Percentiles rank a stretch among this genome's conserved stretches.
Conservation (phyloP, 2,888 invertebrate genomes). For the Brachypalpus laphriformis region DNA sequence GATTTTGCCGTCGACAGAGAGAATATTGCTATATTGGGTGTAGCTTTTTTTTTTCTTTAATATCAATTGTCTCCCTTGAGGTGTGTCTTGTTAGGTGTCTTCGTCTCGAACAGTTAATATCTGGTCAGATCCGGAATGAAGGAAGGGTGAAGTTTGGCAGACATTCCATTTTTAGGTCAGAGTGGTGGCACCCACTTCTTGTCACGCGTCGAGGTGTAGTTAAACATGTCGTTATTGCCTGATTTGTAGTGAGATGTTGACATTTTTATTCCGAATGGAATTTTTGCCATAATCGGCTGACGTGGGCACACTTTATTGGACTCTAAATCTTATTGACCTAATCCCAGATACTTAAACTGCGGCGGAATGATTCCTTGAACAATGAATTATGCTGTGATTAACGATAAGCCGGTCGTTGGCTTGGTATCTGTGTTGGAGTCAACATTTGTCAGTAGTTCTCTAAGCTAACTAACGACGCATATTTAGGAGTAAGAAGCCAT, state of each 20-base stretch:
- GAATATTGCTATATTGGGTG: slow-evolving; percentile 11
- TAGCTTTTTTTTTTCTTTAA: neutral
- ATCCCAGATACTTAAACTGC: neutral
- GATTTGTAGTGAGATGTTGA: slow-evolving; percentile 8
- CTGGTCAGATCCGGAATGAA: slow-evolving; percentile 25
- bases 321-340: neutral
- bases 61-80: slow-evolving; percentile 23
- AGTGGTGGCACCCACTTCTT: slow-evolving; percentile 49
- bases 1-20: slow-evolving; percentile 5
- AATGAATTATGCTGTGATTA: neutral
- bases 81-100: slow-evolving; percentile 31
- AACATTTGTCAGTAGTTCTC: neutral
- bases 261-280: neutral
- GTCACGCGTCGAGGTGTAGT: slow-evolving; percentile 10
- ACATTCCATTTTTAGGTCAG: slow-evolving; percentile 34
- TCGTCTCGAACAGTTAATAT: neutral
- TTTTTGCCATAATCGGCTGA: neutral
- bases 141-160: slow-evolving; percentile 26
- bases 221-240: slow-evolving; percentile 26
- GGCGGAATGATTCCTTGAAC: neutral
- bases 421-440: neutral
- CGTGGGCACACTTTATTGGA: slow-evolving; percentile 23
- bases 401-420: slow-evolving; percentile 29
- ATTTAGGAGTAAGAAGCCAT: neutral
- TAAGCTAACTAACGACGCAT: neutral